Base-by-base conservation (phyloP, 2,888 invertebrate species). In the Atrina japonica region DNA sequence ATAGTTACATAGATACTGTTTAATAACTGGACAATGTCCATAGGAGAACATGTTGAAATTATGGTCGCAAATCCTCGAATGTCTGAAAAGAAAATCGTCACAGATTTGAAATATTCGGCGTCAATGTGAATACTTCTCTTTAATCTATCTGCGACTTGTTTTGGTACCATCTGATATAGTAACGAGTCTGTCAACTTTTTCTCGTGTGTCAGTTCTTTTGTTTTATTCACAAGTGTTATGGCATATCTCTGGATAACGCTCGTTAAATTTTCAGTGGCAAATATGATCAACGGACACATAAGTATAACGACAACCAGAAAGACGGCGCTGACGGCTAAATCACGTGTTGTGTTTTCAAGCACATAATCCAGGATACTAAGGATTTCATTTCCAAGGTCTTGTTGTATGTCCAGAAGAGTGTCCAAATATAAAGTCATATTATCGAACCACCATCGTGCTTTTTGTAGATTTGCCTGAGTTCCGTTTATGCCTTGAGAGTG, bases 371-470 rank as follows among this genome's bases (percentile, higher is more conserved):
- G 27, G 0, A 60, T 55, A 11, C 2, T 21, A 11, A 71, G 41
- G 18, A 71, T 66, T 40, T 63, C 61, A 16, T 53, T 30, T n/a
- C 60, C 66, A 25, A 71, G 50, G 25, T 71, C 66, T 41, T 52
- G 55, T 25, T 71, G 71, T 16, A 96, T 93, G 66, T 94, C 94
- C 66, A 96, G 91, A 52, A 96, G 91, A 82, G 95, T 95, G 82
- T 96, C 96, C 1, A 95, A 93, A 83, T 96, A 94, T 0, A 93
- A 94, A 0, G 95, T 95, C 90, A n/a, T n/a, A n/a, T n/a, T n/a
- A n/a, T n/a, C n/a, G n/a, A n/a, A n/a, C n/a, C n/a, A n/a, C n/a
- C n/a, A 94, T 66, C 95, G 94, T 2, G 96, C 96, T 73, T 95
- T 94, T 0, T 92, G 91, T 14, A 95, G 93, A 86, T 94, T 94